Conservation (phyloP, 2,797 vertebrate species). For the Rhabdomys pumilio region DNA sequence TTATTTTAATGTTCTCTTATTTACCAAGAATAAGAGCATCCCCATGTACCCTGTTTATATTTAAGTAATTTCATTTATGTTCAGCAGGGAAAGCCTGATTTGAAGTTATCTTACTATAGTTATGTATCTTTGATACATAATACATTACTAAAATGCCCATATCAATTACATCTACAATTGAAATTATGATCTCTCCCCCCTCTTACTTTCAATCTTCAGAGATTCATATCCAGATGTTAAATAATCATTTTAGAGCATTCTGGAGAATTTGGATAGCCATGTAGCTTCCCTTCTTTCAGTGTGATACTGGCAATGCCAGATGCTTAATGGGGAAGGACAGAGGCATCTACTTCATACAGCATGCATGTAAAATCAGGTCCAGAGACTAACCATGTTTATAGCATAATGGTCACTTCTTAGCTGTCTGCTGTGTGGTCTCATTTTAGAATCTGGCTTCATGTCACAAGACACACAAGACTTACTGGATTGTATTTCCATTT, state of each 20-base stretch:
- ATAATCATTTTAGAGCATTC: conserved; percentile 7
- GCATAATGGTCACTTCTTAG: background rate
- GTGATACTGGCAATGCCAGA: background rate
- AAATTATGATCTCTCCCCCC: conserved; percentile 70
- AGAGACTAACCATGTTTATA: background rate
- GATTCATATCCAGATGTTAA: conserved; percentile 59
- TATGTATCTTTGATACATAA: conserved; percentile 21
- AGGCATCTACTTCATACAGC: background rate
- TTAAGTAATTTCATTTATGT: conserved; percentile 78
- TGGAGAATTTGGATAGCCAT: conserved; percentile 12
- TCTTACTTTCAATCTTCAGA: conserved; percentile 42
- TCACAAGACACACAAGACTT: background rate
- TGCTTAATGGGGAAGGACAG: background rate
- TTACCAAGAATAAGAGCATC: conserved; percentile 33
- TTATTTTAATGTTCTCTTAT: conserved; percentile 36
- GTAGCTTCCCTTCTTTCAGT: background rate
- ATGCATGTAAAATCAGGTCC: background rate
- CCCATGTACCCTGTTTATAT: conserved; percentile 58
- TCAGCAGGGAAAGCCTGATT: conserved; percentile 63
- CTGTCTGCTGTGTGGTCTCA: background rate
- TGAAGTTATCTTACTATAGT: conserved; percentile 1
- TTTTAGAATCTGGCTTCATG: conserved; percentile 17
- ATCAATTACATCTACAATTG: conserved; percentile 71
- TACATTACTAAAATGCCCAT: background rate
- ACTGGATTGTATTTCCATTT: background rate